Base-by-base conservation (phyloP, 2,113 vertebrate species). In the Oophaga pumilio region DNA sequence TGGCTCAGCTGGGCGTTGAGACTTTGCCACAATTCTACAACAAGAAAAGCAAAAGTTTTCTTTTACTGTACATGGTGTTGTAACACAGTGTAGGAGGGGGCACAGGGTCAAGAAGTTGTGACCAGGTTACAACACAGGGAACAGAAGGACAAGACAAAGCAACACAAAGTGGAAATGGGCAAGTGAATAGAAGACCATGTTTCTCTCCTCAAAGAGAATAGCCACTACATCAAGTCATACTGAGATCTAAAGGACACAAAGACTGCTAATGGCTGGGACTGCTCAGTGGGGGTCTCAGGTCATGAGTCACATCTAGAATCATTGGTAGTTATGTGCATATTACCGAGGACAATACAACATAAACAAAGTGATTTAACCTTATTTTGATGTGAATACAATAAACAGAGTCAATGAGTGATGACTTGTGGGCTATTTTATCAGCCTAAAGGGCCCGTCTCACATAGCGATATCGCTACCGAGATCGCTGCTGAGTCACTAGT, bases 251-350 rank as follows among this genome's bases (percentile, higher is more conserved):
- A 93, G 96, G 94, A 69, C 20, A 82, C 73, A 85, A 91, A 83
- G 91, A 60, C 93, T 92, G 96, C 94, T 95, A 96, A 97, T 96
- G 94, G 96, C 96, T 97, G 93, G 93, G 94, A 92, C 92, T 92
- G 92, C 97, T 94, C 97, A 96, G 97, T 96, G 90, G 97, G 97
- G 95, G 92, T 95, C 95, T 96, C 95, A 94, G 97, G 97, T 98
- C 97, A 96, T 22, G 91, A 96, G 97, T 95, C 93, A 90, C 94
- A 91, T 93, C 95, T 89, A 87, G 95, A 94, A 96, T 98, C 97
- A 98, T 97, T 97, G 96, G 94, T 94, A 93, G 94, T 95, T 93
- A 91, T 93, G 91, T 94, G 95, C 94, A 94, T 96, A 95, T 93
- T 91, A 91, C 87, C 4, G 73, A 69, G 11, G 89, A 89, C 43